These are phyloP conservation scores for Helogale parvula DNA, from an alignment of 2,113 vertebrate species.

Conservation along the genomic window DNA sequence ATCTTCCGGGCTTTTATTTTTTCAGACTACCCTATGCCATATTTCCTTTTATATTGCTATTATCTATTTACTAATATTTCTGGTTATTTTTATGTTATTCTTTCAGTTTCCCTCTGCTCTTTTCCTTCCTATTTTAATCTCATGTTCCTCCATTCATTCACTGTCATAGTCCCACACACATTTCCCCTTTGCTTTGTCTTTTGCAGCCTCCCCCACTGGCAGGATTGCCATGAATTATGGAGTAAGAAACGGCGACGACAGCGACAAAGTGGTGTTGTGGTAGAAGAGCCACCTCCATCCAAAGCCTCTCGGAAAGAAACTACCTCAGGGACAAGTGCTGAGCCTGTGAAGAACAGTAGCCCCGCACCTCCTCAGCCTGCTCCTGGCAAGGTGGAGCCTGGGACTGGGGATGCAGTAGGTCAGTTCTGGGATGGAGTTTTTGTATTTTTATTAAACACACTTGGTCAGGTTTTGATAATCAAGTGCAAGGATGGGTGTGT, in stretches of 20 bases:
- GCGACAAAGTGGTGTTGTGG: conserved; percentile 91
- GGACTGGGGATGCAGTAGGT: conserved; percentile 86
- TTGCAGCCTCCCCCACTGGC: conserved; percentile 95
- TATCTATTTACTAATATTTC: conserved; percentile 16
- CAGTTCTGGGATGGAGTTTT: conserved; percentile 73
- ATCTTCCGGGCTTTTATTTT: conserved; percentile 38
- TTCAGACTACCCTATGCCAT: not conserved
- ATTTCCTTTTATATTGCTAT: conserved; percentile 1
- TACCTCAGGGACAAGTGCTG: conserved; percentile 88
- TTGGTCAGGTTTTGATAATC: conserved; percentile 43
- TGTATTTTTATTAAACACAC: conserved; percentile 26
- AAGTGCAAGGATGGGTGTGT: not conserved
- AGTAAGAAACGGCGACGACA: conserved; percentile 96
- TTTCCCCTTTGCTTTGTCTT: conserved; percentile 61
- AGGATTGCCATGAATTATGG: conserved; percentile 99
- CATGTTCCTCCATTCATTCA: not conserved
- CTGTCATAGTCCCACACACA: conserved; percentile 21
- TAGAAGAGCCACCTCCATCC: conserved; percentile 92
- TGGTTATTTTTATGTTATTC: conserved; percentile 29
- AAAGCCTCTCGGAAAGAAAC: conserved; percentile 95
- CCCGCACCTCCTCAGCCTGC: conserved; percentile 88
- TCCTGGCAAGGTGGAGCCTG: conserved; percentile 85
- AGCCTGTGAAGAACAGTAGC: conserved; percentile 90
- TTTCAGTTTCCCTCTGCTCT: not conserved
- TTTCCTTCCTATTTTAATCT: conserved; percentile 44